A percentile compares a stretch with the other conserved stretches of the same genome.
Conservation (phyloP, 2,888 invertebrate species). For the Kryphioiulus occultus region DNA sequence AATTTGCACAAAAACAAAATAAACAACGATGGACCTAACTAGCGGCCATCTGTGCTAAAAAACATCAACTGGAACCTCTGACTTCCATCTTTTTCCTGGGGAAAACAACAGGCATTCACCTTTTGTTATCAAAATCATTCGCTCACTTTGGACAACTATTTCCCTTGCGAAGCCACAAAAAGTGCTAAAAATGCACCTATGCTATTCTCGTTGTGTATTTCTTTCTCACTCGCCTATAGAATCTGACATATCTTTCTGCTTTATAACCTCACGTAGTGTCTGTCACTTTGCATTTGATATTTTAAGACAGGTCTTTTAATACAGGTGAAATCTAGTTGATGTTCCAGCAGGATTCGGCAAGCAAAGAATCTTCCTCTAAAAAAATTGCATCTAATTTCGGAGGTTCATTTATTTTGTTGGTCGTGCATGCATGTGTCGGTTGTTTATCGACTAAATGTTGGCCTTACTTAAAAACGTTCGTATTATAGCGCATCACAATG, state of each 20-base stretch:
- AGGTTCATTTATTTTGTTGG: background rate
- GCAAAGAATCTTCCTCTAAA: background rate
- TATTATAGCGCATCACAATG: background rate
- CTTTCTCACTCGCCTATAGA: background rate
- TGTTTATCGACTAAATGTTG: background rate
- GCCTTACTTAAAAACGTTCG: background rate
- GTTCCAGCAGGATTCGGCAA: background rate
- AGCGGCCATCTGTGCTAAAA: background rate
- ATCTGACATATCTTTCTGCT: slow-evolving; percentile 22
- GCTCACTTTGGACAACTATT: slow-evolving; percentile 31
- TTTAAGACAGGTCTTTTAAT: slow-evolving; percentile 25
- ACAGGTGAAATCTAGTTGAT: slow-evolving; percentile 20
- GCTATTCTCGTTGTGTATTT: background rate
- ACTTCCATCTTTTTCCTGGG: slow-evolving; percentile 12
- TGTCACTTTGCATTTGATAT: slow-evolving; percentile 26
- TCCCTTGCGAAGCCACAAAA: slow-evolving; percentile 18
- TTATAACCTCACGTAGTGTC: slow-evolving; percentile 11
- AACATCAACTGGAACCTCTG: background rate
- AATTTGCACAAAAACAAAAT: slow-evolving; percentile 18
- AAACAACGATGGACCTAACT: background rate
- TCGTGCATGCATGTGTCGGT: background rate
- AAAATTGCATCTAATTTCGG: background rate
- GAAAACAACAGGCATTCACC: slow-evolving; percentile 15
- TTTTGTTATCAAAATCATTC: slow-evolving; percentile 25
- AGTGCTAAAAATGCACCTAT: slow-evolving; percentile 25